These are phyloP conservation scores for Baccha elongata DNA, from an alignment of 2,888 invertebrate species.

Conservation along the genomic window DNA sequence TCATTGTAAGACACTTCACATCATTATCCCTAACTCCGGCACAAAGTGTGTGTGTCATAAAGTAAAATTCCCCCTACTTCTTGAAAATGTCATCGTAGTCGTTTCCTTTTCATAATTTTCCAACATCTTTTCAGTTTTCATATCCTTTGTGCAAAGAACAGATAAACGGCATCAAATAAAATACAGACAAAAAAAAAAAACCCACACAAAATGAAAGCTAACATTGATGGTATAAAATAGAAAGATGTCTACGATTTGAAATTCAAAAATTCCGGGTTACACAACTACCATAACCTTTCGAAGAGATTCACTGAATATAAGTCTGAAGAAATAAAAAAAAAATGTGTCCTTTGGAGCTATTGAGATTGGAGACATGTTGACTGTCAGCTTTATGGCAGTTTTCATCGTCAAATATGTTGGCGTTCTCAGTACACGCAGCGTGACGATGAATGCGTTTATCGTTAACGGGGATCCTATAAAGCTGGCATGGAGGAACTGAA, in stretches of 20 bases:
- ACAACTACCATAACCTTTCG: background rate
- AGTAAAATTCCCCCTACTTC: slow-evolving; percentile 22
- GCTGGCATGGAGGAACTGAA: slow-evolving; percentile 16
- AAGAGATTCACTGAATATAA: slow-evolving; percentile 2
- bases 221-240: slow-evolving; percentile 35
- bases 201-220: slow-evolving; percentile 22
- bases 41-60: slow-evolving; percentile 12
- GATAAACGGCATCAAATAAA: slow-evolving; percentile 39
- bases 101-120: slow-evolving; percentile 69
- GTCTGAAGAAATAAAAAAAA: slow-evolving; percentile 11
- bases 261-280: slow-evolving; percentile 34
- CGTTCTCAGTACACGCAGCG: slow-evolving; percentile 18
- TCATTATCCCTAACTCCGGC: slow-evolving; percentile 52
- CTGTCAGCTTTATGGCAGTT: slow-evolving; percentile 56
- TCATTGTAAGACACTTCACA: slow-evolving; percentile 49
- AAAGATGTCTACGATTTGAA: slow-evolving; percentile 53
- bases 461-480: slow-evolving; percentile 50
- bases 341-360: slow-evolving; percentile 37
- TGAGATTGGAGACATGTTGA: slow-evolving; percentile 66
- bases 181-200: background rate
- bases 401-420: slow-evolving; percentile 42
- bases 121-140: slow-evolving; percentile 28
- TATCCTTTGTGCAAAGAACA: slow-evolving; percentile 27
- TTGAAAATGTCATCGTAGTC: slow-evolving; percentile 40
- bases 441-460: slow-evolving; percentile 67